Percentiles rank a stretch among this genome's conserved stretches.
These are phyloP conservation scores for Orthonyx spaldingii DNA, from an alignment of 2,113 vertebrate species.

Conservation along the genomic window DNA sequence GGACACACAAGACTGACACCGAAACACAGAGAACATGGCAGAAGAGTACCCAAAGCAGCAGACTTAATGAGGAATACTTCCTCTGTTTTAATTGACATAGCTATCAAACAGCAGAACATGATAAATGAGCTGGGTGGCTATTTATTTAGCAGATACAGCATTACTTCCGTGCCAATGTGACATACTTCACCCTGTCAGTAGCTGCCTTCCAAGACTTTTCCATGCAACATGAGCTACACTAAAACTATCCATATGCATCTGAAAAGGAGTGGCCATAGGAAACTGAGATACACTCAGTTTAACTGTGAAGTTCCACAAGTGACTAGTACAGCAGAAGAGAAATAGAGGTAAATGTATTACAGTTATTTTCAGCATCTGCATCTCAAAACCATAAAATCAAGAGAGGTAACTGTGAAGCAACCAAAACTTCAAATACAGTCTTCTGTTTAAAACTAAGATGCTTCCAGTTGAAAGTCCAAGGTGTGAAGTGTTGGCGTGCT, in stretches of 20 bases:
- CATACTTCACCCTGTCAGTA: background rate
- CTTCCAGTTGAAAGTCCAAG: background rate
- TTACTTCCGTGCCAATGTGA: background rate
- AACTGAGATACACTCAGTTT: background rate
- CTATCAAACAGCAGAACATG: background rate
- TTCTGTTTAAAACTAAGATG: background rate
- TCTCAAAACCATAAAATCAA: background rate
- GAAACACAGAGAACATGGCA: background rate
- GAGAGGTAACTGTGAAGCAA: background rate
- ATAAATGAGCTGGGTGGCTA: background rate
- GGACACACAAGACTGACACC: rapidly evolving
- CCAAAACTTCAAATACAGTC: background rate
- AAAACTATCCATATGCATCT: background rate
- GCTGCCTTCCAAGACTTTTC: background rate
- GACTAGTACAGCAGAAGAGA: background rate
- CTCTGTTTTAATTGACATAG: background rate
- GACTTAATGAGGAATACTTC: background rate
- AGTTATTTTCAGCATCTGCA: background rate
- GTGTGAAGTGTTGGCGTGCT: background rate
- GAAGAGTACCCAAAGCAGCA: background rate
- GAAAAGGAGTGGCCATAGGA: background rate
- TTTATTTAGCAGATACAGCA: background rate
- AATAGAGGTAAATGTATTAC: background rate
- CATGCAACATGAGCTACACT: background rate
- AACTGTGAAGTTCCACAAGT: background rate